A percentile compares a stretch with the other conserved stretches of the same genome.
Conservation (phyloP, 2,113 vertebrate species). For the Puma concolor region DNA sequence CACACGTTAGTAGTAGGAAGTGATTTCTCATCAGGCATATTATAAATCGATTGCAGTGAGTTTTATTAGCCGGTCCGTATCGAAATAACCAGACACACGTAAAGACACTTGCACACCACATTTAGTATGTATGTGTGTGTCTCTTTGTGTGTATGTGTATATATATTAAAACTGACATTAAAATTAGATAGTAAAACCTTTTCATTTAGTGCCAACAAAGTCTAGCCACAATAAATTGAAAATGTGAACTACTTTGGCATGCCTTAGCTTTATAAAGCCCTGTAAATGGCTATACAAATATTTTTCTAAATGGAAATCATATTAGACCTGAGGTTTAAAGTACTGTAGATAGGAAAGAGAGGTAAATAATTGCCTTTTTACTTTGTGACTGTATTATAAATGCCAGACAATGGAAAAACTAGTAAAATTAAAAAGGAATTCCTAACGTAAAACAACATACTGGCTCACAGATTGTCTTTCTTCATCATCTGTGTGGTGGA, state of each 20-base stretch:
- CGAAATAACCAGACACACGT: neutral
- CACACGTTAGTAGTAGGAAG: neutral
- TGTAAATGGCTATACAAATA: constrained; percentile 81
- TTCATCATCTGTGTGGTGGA: constrained; percentile 26
- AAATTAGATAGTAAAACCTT: constrained; percentile 69
- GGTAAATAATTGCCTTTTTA: constrained; percentile 78
- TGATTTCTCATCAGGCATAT: neutral
- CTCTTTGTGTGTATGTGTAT: neutral
- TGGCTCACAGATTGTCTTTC: constrained; percentile 58
- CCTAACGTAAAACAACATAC: constrained; percentile 67
- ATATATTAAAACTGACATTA: constrained; percentile 57
- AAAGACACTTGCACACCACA: neutral
- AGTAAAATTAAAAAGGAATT: constrained; percentile 75
- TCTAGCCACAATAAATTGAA: constrained; percentile 77
- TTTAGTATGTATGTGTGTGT: neutral
- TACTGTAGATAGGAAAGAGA: constrained; percentile 79
- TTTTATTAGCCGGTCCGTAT: neutral
- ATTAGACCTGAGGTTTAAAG: constrained; percentile 73
- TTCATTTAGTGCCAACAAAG: constrained; percentile 76
- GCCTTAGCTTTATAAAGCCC: constrained; percentile 80
- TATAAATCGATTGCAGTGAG: neutral
- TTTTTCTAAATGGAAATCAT: constrained; percentile 83
- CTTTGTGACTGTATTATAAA: constrained; percentile 76
- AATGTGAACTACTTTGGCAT: constrained; percentile 81
- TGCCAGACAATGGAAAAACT: constrained; percentile 83